Conservation (phyloP, 2,113 vertebrate species). For the Gymnocephalus cernua region DNA sequence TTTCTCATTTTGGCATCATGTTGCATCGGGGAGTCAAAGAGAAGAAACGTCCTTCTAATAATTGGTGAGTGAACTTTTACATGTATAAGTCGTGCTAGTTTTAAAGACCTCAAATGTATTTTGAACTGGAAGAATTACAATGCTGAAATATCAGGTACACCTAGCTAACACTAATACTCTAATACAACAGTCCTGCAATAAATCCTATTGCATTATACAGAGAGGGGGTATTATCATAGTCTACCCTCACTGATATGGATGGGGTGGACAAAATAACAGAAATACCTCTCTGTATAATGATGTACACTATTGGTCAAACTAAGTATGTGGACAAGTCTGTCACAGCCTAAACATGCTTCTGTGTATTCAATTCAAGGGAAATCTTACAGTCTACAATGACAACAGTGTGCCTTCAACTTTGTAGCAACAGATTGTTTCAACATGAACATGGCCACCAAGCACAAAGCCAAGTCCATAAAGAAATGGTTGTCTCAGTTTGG, state of each 20-base stretch:
- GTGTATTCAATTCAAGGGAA: background rate
- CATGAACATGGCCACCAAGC: too few species aligned
- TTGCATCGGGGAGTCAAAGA: constrained; percentile 51
- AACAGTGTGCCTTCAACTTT: background rate
- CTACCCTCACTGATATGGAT: background rate
- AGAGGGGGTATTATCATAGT: background rate
- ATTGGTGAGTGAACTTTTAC: constrained; percentile 79
- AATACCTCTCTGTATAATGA: background rate
- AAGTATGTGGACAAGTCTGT: background rate
- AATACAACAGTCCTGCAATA: background rate
- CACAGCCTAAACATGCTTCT: background rate
- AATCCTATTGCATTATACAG: background rate
- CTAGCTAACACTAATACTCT: background rate
- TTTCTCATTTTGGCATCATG: constrained; percentile 28
- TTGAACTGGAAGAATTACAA: background rate
- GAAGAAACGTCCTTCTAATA: constrained; percentile 83
- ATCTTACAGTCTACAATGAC: background rate
- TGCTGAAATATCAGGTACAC: background rate
- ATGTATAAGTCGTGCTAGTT: background rate
- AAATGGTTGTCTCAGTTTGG: background rate
- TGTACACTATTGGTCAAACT: background rate
- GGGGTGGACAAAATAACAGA: background rate
- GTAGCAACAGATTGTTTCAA: background rate
- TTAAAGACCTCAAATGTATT: background rate
- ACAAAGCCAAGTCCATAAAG: background rate